Evolutionary conservation across 2,888 invertebrate genomes (phyloP).

Genomic region (Fragum whitleyi): DNA sequence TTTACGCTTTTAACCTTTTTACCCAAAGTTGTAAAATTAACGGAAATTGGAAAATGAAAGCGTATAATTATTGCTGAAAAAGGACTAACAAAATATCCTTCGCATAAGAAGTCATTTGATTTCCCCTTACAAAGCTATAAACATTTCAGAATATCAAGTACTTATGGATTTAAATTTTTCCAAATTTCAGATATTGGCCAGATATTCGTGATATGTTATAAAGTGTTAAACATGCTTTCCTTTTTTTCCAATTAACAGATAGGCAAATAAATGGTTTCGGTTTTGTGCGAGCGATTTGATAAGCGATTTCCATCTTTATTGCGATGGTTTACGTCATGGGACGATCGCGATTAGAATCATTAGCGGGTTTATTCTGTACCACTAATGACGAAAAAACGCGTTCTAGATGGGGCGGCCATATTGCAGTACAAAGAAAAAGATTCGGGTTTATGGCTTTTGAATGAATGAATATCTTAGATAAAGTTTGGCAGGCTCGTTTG

Average conservation of each 20-base stretch:
- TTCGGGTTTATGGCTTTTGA: conserved; percentile 9
- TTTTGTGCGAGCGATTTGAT: conserved; percentile 27
- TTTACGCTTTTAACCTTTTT: conserved; percentile 15
- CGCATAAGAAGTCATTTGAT: too few relatives aligned
- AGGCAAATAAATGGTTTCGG: conserved; percentile 27
- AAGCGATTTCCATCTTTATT: conserved; percentile 27
- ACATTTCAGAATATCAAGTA: too few relatives aligned
- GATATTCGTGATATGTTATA: too few relatives aligned
- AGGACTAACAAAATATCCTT: too few relatives aligned
- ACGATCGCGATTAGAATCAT: conserved; percentile 16
- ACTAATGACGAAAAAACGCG: conserved; percentile 23
- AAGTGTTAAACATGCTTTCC: conserved; percentile 10
- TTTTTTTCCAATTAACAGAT: conserved; percentile 28
- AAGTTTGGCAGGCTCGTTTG: background rate
- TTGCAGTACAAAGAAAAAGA: background rate
- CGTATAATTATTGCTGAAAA: too few relatives aligned
- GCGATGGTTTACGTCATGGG: conserved; percentile 27
- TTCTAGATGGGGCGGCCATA: background rate
- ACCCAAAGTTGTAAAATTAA: too few relatives aligned
- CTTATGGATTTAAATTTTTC: too few relatives aligned
- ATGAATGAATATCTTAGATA: conserved; percentile 15
- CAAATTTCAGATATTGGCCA: too few relatives aligned
- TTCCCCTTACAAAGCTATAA: too few relatives aligned
- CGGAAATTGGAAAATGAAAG: too few relatives aligned
- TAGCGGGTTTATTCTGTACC: conserved; percentile 19